phyloP scores from a whole-genome alignment of 2,797 vertebrate species.

The Cetoscarus ocellatus region DNA sequence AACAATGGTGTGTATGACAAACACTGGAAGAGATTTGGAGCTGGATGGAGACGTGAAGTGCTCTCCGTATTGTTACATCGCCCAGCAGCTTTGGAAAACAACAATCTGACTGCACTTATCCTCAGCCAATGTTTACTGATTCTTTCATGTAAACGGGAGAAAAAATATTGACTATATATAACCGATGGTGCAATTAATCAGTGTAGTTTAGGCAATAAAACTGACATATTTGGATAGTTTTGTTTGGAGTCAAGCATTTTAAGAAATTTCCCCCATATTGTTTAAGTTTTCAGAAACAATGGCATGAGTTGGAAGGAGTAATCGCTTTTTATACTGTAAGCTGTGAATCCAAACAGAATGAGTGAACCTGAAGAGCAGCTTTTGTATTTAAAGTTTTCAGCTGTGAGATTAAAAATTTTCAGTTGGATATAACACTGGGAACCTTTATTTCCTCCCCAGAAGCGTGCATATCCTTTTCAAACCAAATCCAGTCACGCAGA shows the following conservation, averaged over 20 bases:
- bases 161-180: constrained; percentile 25
- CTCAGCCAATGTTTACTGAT: constrained; percentile 60
- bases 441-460: constrained; percentile 62
- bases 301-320: constrained; percentile 49
- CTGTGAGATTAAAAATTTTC: constrained; percentile 86
- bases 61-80: constrained; percentile 68
- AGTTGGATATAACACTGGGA: constrained; percentile 73
- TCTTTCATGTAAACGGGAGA: constrained; percentile 54
- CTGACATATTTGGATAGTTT: constrained; percentile 10
- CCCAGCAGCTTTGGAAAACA: constrained; percentile 70
- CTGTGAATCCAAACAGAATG: constrained; percentile 60
- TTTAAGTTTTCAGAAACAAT: constrained; percentile 46
- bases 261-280: constrained; percentile 1
- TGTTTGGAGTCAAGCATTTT: constrained; percentile 6
- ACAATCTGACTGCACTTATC: constrained; percentile 62
- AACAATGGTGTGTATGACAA: constrained; percentile 81
- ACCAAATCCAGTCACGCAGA: constrained; percentile 82
- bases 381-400: constrained; percentile 83
- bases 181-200: constrained; percentile 14
- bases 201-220: constrained; percentile 13
- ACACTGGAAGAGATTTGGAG: constrained; percentile 84
- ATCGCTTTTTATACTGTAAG: constrained; percentile 59
- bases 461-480: constrained; percentile 79
- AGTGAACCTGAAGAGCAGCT: constrained; percentile 74
- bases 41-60: constrained; percentile 79